A percentile compares a stretch with the other conserved stretches of the same genome.
phyloP scores from a whole-genome alignment of 2,113 vertebrate species.

The Polypterus senegalus region DNA sequence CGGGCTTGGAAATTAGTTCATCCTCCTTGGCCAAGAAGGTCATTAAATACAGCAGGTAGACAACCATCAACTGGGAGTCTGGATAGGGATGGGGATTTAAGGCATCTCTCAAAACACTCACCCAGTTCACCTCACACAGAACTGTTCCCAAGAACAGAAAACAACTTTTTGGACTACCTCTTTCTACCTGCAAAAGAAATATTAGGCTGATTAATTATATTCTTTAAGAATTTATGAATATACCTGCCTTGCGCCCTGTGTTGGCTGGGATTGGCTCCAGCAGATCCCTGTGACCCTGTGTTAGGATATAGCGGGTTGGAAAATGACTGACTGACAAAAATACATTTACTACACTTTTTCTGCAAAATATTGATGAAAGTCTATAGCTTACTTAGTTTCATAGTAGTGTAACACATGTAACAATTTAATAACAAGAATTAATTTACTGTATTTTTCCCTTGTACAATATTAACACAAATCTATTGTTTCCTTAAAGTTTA shows the following conservation, averaged over 20 bases:
- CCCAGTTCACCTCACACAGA: slow-evolving; percentile 89
- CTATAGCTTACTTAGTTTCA: no score
- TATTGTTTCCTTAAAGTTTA: no score
- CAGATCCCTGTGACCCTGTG: no score
- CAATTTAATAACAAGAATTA: no score
- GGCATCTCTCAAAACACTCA: slow-evolving; percentile 76
- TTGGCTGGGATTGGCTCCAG: no score
- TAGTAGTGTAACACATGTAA: no score
- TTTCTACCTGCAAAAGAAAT: slow-evolving; percentile 63
- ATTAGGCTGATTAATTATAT: background rate
- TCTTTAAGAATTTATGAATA: background rate
- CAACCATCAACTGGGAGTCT: slow-evolving; percentile 62
- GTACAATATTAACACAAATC: no score
- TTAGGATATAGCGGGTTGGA: no score
- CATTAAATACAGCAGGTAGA: slow-evolving; percentile 85
- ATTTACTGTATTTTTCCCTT: no score
- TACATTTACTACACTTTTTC: no score
- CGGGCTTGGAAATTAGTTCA: slow-evolving; percentile 58
- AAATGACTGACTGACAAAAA: no score
- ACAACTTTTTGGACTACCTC: slow-evolving; percentile 92
- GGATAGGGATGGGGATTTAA: slow-evolving; percentile 53
- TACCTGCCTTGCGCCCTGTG: background rate
- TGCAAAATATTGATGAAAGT: no score
- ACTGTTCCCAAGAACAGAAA: slow-evolving; percentile 84
- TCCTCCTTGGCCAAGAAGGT: slow-evolving; percentile 85